Percentiles rank a stretch among this genome's conserved stretches.
Conservation (phyloP, 2,888 invertebrate genomes). For the Drosophila neotestacea region DNA sequence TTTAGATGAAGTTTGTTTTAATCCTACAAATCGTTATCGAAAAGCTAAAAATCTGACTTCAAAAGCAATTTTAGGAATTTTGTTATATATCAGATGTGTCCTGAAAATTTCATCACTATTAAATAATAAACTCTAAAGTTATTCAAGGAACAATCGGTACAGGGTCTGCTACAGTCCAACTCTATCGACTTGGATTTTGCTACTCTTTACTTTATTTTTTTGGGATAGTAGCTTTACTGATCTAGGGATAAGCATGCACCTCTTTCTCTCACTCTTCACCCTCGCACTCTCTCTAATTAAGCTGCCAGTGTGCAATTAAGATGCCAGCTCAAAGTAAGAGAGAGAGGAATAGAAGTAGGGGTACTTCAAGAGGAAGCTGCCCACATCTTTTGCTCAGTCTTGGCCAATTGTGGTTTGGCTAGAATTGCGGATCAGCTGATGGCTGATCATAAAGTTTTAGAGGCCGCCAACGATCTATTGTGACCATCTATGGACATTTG, state of each 20-base stretch:
- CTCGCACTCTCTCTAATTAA: conserved; percentile 40
- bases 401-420: conserved; percentile 34
- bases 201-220: neutral
- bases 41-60: no score
- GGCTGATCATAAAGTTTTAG: conserved; percentile 68
- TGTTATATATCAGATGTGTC: no score
- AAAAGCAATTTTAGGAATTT: no score
- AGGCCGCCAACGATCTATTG: conserved; percentile 40
- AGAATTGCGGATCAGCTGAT: conserved; percentile 55
- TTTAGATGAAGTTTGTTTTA: no score
- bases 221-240: conserved; percentile 20
- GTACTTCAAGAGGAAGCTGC: neutral
- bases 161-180: no score
- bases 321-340: conserved; percentile 31
- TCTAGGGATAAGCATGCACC: conserved; percentile 20
- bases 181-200: neutral
- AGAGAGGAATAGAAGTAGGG: neutral
- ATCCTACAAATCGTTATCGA: no score
- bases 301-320: conserved; percentile 50
- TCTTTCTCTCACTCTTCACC: neutral
- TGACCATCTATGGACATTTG: conserved; percentile 57
- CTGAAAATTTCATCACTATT: no score
- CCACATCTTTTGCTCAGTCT: conserved; percentile 49
- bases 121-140: no score
- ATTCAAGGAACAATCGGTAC: no score